Conservation (phyloP, 1,140 invertebrate genomes). For the Apolygus lucorum region DNA sequence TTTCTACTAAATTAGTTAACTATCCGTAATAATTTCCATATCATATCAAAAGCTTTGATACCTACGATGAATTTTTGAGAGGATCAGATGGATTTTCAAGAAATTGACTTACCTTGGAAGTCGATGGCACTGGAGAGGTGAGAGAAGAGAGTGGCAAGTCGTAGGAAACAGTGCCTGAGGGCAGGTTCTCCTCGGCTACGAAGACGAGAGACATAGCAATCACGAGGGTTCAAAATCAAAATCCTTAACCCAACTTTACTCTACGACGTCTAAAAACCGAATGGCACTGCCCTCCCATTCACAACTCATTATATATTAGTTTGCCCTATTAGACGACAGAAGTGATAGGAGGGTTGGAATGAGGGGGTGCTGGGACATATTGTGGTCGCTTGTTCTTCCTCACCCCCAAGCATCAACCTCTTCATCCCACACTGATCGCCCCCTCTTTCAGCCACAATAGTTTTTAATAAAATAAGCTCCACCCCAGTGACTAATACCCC, state of each 20-base stretch:
- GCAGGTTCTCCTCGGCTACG: neutral
- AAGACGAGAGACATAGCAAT: constrained; percentile 11
- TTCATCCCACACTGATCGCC: neutral
- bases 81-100: no score
- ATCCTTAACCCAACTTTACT: constrained; percentile 9
- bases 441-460: constrained; percentile 1
- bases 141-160: constrained; percentile 9
- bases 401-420: neutral
- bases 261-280: neutral
- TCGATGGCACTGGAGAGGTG: constrained; percentile 1
- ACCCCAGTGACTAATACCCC: constrained; percentile 19
- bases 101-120: neutral
- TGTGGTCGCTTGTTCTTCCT: constrained; percentile 13
- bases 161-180: neutral
- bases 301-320: constrained; percentile 34
- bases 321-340: constrained; percentile 26
- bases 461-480: constrained; percentile 23
- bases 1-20: no score
- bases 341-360: neutral
- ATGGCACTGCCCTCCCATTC: constrained; percentile 26
- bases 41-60: no score
- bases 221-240: neutral
- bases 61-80: no score
- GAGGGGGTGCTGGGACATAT: constrained; percentile 12
- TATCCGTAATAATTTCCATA: no score